Evolutionary conservation across 2,113 vertebrate genomes (phyloP), one percentile per base, ranked within the genome.

Genomic region (Xenotilapia caudafasciata): DNA sequence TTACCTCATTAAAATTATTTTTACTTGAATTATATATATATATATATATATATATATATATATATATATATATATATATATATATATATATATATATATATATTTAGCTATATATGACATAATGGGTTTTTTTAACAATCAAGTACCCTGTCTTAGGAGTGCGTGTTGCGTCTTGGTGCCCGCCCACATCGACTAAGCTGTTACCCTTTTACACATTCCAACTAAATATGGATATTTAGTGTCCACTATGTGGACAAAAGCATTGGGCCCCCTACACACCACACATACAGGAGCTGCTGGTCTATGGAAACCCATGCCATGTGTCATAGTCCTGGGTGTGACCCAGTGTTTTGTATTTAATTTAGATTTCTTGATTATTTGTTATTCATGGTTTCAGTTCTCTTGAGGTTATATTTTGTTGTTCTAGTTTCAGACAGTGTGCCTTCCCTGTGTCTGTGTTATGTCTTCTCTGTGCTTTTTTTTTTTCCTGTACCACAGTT

Each of bases 401-500:
- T 62, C 58, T 62, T 62, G 15, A 6, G 58, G 58, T 62, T 62
- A 62, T 19, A 62, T 62, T 62, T 60, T 60, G 28, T 56, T 60
- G 15, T 60, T 60, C 2, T 60, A 33, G 58, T 33, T 33, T 60
- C 0, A 33, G 15, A 33, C 15, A 60, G 58, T 19, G 1, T 60
- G 15, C 28, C 9, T 19, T 60, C 9, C 58, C 15, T 60, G 56
- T 60, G 28, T 60, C 1, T 31, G 56, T 33, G 58, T 60, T 60
- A 60, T 33, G 9, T 62, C 58, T 62, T 11, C 58, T 19, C 28
- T 33, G 28, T 62, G 58, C 9, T 62, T 33, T 10, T 9, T 60
- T 2, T 0, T 42, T 47, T 17, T 0, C 0, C 9, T 1, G 58
- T 62, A 19, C 9, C 6, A 35, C 15, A 33, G 58, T 62, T 62